These are phyloP conservation scores for crab-eating macaque (Macaca fascicularis) DNA, from an alignment of 2,113 vertebrate genomes.

Conservation along the genomic window T2T-MFA8v1.1 NC_088379.1:37196001-37196500, in stretches of 20 bases:
- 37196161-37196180: background rate
- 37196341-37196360: background rate
- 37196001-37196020: slow-evolving; percentile 53
- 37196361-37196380: background rate
- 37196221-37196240: slow-evolving; percentile 51
- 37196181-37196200: slow-evolving; percentile 52
- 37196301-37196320: slow-evolving; percentile 59
- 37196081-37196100: background rate
- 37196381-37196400: background rate
- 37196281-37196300: slow-evolving; percentile 57
- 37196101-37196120: background rate
- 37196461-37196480: slow-evolving; percentile 50
- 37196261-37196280: slow-evolving; percentile 72
- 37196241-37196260: slow-evolving; percentile 61
- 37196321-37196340: background rate
- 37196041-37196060: background rate
- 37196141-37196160: background rate
- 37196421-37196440: background rate
- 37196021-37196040: rapidly evolving
- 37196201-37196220: slow-evolving; percentile 43
- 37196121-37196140: background rate
- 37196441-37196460: slow-evolving; percentile 7
- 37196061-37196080: rapidly evolving
- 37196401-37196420: slow-evolving; percentile 9
- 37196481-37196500: slow-evolving; percentile 61